Base-by-base conservation (phyloP, 2,797 vertebrate species). In the Acrocephalus scirpaceus region DNA sequence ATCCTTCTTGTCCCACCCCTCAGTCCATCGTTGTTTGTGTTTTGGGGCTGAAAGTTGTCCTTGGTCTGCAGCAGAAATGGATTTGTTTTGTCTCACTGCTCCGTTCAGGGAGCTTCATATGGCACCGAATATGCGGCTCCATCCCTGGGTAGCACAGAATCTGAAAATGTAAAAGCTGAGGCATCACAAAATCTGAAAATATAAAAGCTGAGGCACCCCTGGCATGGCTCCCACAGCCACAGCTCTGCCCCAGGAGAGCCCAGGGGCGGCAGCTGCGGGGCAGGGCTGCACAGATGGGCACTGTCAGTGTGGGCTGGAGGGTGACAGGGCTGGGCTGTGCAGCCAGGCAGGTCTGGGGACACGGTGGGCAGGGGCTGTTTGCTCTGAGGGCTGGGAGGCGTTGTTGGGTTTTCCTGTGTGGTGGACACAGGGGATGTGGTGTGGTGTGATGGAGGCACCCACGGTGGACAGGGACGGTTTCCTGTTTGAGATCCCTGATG, bases 361-460 rank as follows among this genome's bases (percentile, higher is more conserved):
- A 1, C 30, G 57, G 9, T 8, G 17, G 38, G 36, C 16, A 62
- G 20, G 6, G 29, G 9, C 8, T 44, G 1, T 27, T 56, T 42
- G 48, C 36, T 54, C 34, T 11, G n/a, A 27, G 36, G 34, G 9
- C 16, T 42, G 7, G n/a, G 50, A 53, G 17, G 10, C 38, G 38
- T 38, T 1, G 0, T 16, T 1, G 0, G 3, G 30, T 16, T 60
- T 20, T 29, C 6, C 9, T 2, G 16, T 17, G 71, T 16, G 69
- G 5, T 23, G 80, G 83, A 8, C 54, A 11, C 0, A 13, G 66
- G 51, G 65, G 58, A 8, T 30, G 21, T 32, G 42, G 6, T 56
- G 48, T 42, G 57, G 7, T 64, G 74, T 17, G 50, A 10, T 17
- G 36, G 50, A 57, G 72, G 51, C 38, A 10, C 21, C 15, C 9